phyloP scores from a whole-genome alignment of 2,113 vertebrate genomes.

The Pampusana beccarii region DNA sequence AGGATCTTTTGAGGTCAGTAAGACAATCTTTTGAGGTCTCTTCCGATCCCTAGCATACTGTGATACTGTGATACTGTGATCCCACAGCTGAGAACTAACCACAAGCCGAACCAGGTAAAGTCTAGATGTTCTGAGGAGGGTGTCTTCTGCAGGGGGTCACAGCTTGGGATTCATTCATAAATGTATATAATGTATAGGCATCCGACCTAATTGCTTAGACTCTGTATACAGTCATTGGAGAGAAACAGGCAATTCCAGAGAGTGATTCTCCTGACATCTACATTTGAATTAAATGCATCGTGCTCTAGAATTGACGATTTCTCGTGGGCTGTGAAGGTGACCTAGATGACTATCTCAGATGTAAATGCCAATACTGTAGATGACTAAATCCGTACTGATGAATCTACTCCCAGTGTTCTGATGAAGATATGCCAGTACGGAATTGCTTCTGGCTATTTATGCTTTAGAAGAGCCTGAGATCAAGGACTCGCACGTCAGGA shows the following conservation, averaged over 20 bases:
- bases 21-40: too few relatives aligned
- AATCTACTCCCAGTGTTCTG: neutral
- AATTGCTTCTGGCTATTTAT: neutral
- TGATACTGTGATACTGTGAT: too few relatives aligned
- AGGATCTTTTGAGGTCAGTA: too few relatives aligned
- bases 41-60: too few relatives aligned
- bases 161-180: neutral
- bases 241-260: conserved; percentile 6
- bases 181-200: neutral
- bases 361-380: conserved; percentile 20
- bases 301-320: neutral
- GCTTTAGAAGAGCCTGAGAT: neutral
- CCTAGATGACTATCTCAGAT: conserved; percentile 27
- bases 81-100: neutral
- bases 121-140: neutral
- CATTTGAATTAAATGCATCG: neutral
- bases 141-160: neutral
- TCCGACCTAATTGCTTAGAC: neutral
- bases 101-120: fast-evolving
- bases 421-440: neutral
- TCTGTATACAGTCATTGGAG: neutral
- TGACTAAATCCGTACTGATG: neutral
- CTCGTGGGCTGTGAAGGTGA: conserved; percentile 18
- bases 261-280: neutral
- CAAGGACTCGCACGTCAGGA: neutral